Evolutionary conservation across 2,113 vertebrate species (phyloP), one percentile per base, ranked within the genome.

Genomic region (Fulmarus glacialis): DNA sequence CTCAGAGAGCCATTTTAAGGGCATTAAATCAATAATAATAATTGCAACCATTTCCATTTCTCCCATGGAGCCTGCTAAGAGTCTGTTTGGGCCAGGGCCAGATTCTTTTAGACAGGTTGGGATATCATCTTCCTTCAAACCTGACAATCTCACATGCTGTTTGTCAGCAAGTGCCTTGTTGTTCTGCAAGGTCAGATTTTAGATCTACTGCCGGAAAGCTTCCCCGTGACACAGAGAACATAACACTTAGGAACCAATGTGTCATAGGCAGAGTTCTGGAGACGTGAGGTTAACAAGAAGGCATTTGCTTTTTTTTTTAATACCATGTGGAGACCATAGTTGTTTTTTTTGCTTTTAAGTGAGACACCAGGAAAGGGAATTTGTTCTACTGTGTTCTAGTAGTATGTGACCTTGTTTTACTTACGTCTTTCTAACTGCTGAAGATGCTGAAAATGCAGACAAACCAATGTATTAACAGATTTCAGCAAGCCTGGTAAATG

Each of bases 21-120:
- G 15, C 84, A 95, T 96, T 93, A 94, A 95, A 97, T 96, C 94
- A 96, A 97, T 97, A 94, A 94, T 66, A 91, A 73, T 97, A 94
- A 94, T 94, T 94, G 71, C 89, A 95, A 63, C 73, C 78, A 91
- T 93, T 96, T 94, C 89, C 70, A 93, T 87, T 96, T 94, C 64
- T 92, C 40, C 56, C 24, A 48, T 62, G 89, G 91, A 97, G 92
- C 75, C 88, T 88, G 63, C 63, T 97, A 93, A 97, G 75, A 78
- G 96, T 95, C 88, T 93, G 47, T 70, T 86, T 96, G 97, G 93
- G 82, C 42, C 2, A 2, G 30, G 38, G 93, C 93, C 96, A 96
- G 66, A 68, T 82, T 91, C 83, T 77, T 94, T 95, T 87, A 93
- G 87, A 48, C 48, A 89, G 84, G 62, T 86, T 94, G 74, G 67